A percentile compares a stretch with the other conserved stretches of the same genome.
phyloP scores from a whole-genome alignment of 2,797 vertebrate genomes.

The Capromys pilorides region DNA sequence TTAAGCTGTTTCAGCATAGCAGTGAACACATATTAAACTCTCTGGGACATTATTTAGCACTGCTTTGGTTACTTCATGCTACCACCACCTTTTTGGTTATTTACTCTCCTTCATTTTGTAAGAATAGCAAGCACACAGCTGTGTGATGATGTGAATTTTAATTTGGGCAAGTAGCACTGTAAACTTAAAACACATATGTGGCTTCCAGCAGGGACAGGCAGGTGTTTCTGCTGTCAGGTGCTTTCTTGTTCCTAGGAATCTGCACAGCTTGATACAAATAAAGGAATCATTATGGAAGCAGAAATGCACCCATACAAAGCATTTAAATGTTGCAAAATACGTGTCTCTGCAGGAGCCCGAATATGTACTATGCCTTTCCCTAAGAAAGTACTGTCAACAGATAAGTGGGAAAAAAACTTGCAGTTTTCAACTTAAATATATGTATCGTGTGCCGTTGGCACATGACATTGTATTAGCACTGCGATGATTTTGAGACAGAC shows the following conservation, averaged over 20 bases:
- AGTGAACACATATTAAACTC: conserved; percentile 9
- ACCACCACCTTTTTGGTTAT: neutral
- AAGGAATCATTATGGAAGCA: neutral
- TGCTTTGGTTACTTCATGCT: neutral
- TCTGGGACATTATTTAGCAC: neutral
- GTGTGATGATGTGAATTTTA: neutral
- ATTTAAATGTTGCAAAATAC: neutral
- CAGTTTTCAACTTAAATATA: conserved; percentile 6
- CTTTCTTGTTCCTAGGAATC: neutral
- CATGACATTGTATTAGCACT: neutral
- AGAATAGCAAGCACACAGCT: conserved; percentile 5
- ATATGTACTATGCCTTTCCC: neutral
- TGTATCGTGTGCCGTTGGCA: neutral
- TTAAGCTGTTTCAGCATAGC: conserved; percentile 20
- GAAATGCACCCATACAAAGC: neutral
- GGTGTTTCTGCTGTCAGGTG: neutral
- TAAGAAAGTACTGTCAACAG: neutral
- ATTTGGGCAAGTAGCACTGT: neutral
- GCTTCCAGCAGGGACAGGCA: neutral
- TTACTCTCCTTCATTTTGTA: neutral
- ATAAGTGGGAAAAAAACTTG: neutral
- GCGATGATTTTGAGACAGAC: neutral
- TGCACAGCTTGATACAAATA: neutral
- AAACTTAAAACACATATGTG: neutral
- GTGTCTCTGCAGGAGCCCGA: neutral